Base-by-base conservation (phyloP, 2,888 invertebrate genomes). In the Drosophila mulleri region DNA sequence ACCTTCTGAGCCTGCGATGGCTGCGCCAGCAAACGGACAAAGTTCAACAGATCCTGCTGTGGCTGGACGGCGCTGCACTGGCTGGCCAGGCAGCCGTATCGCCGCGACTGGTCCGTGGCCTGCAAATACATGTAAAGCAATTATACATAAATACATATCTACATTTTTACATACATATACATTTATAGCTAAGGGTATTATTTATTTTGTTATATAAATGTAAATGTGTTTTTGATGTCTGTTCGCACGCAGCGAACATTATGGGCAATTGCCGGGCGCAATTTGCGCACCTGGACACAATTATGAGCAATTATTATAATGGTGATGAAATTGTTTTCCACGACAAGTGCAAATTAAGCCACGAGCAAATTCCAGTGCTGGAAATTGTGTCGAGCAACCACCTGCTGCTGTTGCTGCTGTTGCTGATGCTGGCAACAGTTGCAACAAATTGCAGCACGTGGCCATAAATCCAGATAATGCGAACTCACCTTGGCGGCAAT, bases 91-190 rank as follows among this genome's bases (percentile, higher is more conserved):
- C 95, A 95, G 90, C 96, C 97, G 94, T 98, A 98, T 72, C 98
- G 95, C 75, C 96, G 95, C 32, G 96, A 95, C 91, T 98, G 97
- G 89, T 97, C 97, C 88, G 95, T 95, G 54, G 96, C 95, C 97
- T 77, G 39, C 18, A 69, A 50, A 70, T 23, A 57, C 23, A 56
- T 39, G 32, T 26, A 18, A 26, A 3, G 11, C 20, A 37, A 37
- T 26, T 32, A 48, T 7, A 6, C 14, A 32, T 20, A 23, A 2
- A 20, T 3, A 37, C 11, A 45, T 6, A 35, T 32, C 26, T 6
- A 26, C 26, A 26, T 12, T 26, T 39, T 20, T 18, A 52, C 1
- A 29, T n/a, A 8, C 4, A 45, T 35, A 39, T 5, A n/a, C 3
- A 29, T 39, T 23, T 23, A 47, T 26, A 14, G 32, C 44, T 7